Evolutionary conservation across 2,113 vertebrate genomes (phyloP).

Genomic region (Cnemophilus loriae): DNA sequence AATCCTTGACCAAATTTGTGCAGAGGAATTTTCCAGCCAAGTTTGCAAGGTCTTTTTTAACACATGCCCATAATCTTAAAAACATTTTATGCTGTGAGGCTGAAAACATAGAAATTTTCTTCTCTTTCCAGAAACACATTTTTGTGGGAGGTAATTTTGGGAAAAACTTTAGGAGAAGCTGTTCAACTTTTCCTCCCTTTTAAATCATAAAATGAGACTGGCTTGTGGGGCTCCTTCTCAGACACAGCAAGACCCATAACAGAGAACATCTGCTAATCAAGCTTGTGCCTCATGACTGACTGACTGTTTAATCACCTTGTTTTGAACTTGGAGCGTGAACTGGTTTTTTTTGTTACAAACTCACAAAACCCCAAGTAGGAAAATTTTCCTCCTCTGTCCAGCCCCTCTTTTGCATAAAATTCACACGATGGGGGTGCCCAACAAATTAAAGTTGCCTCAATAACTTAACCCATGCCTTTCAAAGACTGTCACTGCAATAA

Average conservation of each 20-base stretch:
- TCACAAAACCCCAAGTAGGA: accelerated
- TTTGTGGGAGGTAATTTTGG: not conserved
- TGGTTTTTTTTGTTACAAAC: not conserved
- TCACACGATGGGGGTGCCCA: accelerated
- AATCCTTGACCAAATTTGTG: not conserved
- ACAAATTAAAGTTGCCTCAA: not conserved
- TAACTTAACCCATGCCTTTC: not conserved
- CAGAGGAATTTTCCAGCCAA: not conserved
- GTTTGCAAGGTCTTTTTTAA: not conserved
- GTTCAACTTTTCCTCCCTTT: not conserved
- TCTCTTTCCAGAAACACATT: not conserved
- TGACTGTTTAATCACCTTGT: not conserved
- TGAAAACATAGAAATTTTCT: not conserved
- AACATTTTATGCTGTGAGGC: not conserved
- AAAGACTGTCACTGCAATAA: not conserved
- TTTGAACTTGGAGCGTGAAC: not conserved
- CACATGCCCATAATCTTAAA: not conserved
- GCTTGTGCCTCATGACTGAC: not conserved
- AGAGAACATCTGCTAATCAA: not conserved
- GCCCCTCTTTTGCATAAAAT: not conserved
- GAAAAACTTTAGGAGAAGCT: not conserved
- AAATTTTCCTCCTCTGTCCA: not conserved
- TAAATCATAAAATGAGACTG: not conserved
- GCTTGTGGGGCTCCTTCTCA: not conserved
- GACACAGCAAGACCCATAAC: not conserved